Evolutionary conservation across 2,113 vertebrate species (phyloP).

Genomic region (Megaleporinus macrocephalus): DNA sequence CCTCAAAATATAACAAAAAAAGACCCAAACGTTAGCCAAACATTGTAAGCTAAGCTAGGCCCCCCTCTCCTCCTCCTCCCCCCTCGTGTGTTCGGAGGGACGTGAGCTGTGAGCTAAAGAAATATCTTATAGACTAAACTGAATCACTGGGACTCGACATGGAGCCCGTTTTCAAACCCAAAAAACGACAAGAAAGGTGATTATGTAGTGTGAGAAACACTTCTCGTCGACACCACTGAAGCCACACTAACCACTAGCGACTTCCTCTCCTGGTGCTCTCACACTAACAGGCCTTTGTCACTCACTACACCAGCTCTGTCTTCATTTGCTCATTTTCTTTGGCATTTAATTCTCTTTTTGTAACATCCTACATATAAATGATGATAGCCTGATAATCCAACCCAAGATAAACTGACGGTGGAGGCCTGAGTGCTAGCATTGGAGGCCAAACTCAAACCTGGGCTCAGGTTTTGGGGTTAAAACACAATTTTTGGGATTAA

Average conservation of each 20-base stretch:
- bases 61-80: not conserved
- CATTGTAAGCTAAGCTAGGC: not conserved
- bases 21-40: not conserved
- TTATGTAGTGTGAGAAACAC: not conserved
- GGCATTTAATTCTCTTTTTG: too few relatives aligned
- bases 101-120: not conserved
- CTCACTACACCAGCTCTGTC: not conserved
- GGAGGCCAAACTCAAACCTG: too few relatives aligned
- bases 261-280: conserved; percentile 33
- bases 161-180: not conserved
- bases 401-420: too few relatives aligned
- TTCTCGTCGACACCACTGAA: not conserved
- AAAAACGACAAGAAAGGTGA: not conserved
- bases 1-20: too few relatives aligned
- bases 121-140: not conserved
- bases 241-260: conserved; percentile 43
- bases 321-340: too few relatives aligned
- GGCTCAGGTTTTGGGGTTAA: too few relatives aligned
- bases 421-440: too few relatives aligned
- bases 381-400: too few relatives aligned
- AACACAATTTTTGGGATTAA: too few relatives aligned
- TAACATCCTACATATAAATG: too few relatives aligned
- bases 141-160: not conserved
- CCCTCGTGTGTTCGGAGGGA: not conserved
- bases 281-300: not conserved